These are phyloP conservation scores for Anthopleura xanthogrammica DNA, from an alignment of 92 coral and sea anemone genomes.

Conservation along the genomic window DNA sequence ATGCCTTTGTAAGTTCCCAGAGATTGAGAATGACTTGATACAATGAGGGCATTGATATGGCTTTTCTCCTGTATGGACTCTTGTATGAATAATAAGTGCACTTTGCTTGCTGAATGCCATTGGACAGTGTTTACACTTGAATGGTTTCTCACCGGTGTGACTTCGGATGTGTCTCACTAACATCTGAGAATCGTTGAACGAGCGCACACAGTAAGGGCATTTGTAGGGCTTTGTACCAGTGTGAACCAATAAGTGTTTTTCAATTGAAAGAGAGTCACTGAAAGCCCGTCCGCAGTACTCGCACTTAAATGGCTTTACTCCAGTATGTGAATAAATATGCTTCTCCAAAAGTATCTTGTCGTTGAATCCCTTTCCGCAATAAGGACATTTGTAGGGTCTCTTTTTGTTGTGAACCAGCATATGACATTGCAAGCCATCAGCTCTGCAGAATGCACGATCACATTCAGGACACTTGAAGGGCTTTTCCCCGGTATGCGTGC, in stretches of 20 bases:
- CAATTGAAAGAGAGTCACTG: conserved; percentile 90
- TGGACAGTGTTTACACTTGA: conserved; percentile 85
- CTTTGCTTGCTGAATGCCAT: conserved; percentile 97
- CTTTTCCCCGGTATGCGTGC: conserved; percentile 90
- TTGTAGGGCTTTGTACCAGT: conserved; percentile 79
- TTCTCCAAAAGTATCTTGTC: conserved; percentile 82
- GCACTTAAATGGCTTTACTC: conserved; percentile 91
- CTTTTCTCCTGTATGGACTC: conserved; percentile 97
- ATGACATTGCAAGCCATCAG: conserved; percentile 96
- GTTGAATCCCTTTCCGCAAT: conserved; percentile 76
- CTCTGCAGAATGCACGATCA: conserved; percentile 85
- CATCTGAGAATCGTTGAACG: conserved; percentile 88
- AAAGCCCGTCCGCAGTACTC: conserved; percentile 87
- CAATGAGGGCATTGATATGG: conserved; percentile 91
- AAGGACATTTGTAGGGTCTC: conserved; percentile 72
- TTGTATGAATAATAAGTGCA: conserved; percentile 84
- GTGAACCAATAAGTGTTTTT: conserved; percentile 78
- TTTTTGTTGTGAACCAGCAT: conserved; percentile 88
- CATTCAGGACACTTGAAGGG: conserved; percentile 89
- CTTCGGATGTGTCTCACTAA: conserved; percentile 91
- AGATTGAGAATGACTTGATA: conserved; percentile 84
- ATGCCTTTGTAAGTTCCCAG: conserved; percentile 93
- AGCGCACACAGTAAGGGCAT: conserved; percentile 89
- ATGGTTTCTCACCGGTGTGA: conserved; percentile 98
- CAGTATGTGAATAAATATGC: conserved; percentile 86